A percentile compares a stretch with the other conserved stretches of the same genome.
These are phyloP conservation scores for Dicranocentrus wangi DNA, from an alignment of 2,888 invertebrate genomes.

Conservation along the genomic window DNA sequence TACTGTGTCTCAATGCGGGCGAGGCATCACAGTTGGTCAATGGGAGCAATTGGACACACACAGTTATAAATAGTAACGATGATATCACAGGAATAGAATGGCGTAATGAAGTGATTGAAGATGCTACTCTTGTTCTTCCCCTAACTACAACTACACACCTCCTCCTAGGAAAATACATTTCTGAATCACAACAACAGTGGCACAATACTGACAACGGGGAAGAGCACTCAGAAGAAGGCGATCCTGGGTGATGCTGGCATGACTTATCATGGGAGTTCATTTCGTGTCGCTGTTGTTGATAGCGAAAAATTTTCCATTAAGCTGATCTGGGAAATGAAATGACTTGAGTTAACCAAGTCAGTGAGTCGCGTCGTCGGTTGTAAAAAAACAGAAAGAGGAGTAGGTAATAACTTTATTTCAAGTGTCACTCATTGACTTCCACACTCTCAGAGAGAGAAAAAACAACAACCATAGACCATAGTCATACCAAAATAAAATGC, in stretches of 20 bases:
- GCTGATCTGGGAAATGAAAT: slow-evolving; percentile 33
- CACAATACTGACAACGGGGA: background rate
- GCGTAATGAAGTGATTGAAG: background rate
- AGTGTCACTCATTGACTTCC: slow-evolving; percentile 39
- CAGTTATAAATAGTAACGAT: slow-evolving; percentile 39
- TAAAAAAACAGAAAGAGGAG: slow-evolving; percentile 25
- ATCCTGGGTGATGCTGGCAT: background rate
- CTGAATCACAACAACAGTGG: slow-evolving; percentile 16
- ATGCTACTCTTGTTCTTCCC: slow-evolving; percentile 15
- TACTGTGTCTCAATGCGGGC: slow-evolving; percentile 56
- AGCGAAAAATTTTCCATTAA: slow-evolving; percentile 53
- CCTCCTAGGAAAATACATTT: slow-evolving; percentile 39
- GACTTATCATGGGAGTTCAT: slow-evolving; percentile 21
- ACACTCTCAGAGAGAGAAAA: background rate
- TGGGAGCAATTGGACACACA: slow-evolving; percentile 38
- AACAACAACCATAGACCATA: background rate
- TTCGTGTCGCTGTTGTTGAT: slow-evolving; percentile 3
- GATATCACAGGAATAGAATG: slow-evolving; percentile 38
- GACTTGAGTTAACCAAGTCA: slow-evolving; percentile 23
- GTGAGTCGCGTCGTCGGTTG: no score
- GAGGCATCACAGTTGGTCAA: slow-evolving; percentile 60
- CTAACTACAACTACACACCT: background rate
- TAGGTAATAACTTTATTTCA: slow-evolving; percentile 37
- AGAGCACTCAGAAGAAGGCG: slow-evolving; percentile 7
- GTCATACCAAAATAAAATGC: background rate